Evolutionary conservation across 2,797 vertebrate species (phyloP).

Genomic region (Chelon auratus): DNA sequence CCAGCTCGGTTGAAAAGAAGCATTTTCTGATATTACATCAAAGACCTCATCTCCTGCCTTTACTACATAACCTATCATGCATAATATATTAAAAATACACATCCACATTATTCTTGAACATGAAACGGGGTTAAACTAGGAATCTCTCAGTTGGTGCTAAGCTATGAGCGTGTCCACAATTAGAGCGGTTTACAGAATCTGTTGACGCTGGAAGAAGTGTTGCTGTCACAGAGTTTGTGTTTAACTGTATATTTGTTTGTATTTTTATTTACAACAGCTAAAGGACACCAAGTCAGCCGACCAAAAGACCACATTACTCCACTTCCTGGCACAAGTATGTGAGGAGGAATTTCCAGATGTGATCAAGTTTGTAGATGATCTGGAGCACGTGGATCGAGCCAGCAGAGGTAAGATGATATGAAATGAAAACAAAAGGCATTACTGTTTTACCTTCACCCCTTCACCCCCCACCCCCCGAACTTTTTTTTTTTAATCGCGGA

Average conservation of each 20-base stretch:
- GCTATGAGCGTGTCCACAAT: no score
- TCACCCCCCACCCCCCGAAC: neutral
- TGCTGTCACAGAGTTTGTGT: neutral
- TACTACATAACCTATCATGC: neutral
- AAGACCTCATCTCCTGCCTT: neutral
- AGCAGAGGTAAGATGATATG: constrained; percentile 88
- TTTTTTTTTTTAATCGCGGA: constrained; percentile 6
- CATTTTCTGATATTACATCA: neutral
- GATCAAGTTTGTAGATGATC: constrained; percentile 90
- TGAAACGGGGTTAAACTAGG: no score
- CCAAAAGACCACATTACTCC: constrained; percentile 94
- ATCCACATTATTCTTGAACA: no score
- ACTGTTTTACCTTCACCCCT: neutral
- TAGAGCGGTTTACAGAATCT: no score
- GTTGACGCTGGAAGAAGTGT: neutral
- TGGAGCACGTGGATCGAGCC: constrained; percentile 94
- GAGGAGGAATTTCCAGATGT: constrained; percentile 92
- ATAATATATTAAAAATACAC: no score
- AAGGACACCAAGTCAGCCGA: constrained; percentile 96
- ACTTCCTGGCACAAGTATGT: constrained; percentile 94
- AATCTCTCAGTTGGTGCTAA: no score
- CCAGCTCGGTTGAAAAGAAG: neutral
- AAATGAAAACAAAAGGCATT: neutral
- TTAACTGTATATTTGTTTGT: constrained; percentile 12
- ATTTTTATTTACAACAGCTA: constrained; percentile 80